Conservation (phyloP, 2,797 vertebrate genomes). For the Chelmon rostratus region DNA sequence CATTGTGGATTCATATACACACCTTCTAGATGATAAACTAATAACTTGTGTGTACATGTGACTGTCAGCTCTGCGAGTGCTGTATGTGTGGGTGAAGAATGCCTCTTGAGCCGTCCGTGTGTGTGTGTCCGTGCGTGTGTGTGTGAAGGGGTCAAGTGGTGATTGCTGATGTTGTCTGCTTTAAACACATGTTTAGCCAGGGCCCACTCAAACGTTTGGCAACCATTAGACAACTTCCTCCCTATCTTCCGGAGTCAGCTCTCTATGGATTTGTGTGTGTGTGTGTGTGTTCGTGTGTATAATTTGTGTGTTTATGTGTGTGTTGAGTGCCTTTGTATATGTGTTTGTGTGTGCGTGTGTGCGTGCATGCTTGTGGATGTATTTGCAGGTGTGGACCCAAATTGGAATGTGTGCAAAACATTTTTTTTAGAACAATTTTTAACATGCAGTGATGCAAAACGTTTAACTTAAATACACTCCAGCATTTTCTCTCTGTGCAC, state of each 20-base stretch:
- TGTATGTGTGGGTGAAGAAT: constrained; percentile 68
- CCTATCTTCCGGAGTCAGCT: constrained; percentile 92
- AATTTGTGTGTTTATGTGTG: constrained; percentile 21
- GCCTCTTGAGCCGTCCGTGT: neutral
- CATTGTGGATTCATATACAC: constrained; percentile 46
- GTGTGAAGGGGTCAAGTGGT: constrained; percentile 94
- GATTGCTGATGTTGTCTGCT: constrained; percentile 93
- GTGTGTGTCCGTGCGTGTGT: constrained; percentile 25
- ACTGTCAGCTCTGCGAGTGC: constrained; percentile 36
- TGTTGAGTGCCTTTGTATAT: constrained; percentile 32
- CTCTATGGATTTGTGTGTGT: constrained; percentile 82
- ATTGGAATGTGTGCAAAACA: constrained; percentile 58
- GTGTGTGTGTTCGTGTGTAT: constrained; percentile 66
- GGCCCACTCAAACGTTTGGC: constrained; percentile 92
- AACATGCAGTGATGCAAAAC: constrained; percentile 35
- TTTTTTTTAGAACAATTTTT: constrained; percentile 42
- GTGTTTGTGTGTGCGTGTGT: constrained; percentile 25
- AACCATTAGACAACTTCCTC: constrained; percentile 98
- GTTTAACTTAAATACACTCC: constrained; percentile 2
- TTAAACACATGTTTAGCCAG: constrained; percentile 93
- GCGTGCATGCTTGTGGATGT: constrained; percentile 28
- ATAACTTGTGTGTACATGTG: constrained; percentile 50
- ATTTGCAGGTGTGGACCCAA: constrained; percentile 69
- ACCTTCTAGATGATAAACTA: constrained; percentile 58
- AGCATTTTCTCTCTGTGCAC: neutral